phyloP scores from a whole-genome alignment of 2,888 invertebrate species.

The Zaprionus bogoriensis region DNA sequence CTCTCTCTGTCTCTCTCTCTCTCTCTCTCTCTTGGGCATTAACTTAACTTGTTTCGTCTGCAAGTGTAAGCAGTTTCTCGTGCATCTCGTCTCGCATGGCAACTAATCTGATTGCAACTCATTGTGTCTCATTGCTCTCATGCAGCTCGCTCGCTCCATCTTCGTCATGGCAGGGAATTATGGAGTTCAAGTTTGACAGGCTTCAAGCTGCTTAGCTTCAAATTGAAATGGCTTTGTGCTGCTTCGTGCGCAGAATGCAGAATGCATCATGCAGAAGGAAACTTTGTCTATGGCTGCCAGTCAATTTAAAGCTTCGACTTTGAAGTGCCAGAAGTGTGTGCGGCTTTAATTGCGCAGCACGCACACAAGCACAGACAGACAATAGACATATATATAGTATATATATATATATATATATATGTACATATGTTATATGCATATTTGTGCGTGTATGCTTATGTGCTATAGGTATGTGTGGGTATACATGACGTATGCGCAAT shows the following conservation, averaged over 20 bases:
- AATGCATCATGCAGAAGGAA: no score
- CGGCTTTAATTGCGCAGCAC: slow-evolving; percentile 7
- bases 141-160: slow-evolving; percentile 1
- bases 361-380: neutral
- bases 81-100: neutral
- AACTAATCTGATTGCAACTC: neutral
- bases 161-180: slow-evolving; percentile 3
- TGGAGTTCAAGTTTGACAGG: slow-evolving; percentile 43
- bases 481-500: slow-evolving; percentile 58
- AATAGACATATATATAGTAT: neutral
- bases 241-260: slow-evolving; percentile 9
- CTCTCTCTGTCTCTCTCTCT: neutral
- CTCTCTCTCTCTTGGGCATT: neutral
- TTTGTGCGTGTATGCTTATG: slow-evolving; percentile 16
- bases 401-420: slow-evolving; percentile 16
- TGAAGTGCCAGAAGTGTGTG: slow-evolving; percentile 34
- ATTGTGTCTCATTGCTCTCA: no score
- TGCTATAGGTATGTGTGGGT: slow-evolving; percentile 28
- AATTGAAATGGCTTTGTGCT: slow-evolving; percentile 46
- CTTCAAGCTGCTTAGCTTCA: slow-evolving; percentile 47
- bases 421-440: slow-evolving; percentile 57
- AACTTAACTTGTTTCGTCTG: neutral
- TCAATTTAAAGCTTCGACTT: slow-evolving; percentile 50
- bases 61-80: no score
- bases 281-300: slow-evolving; percentile 12